Evolutionary conservation across 2,888 invertebrate species (phyloP).

Genomic region (Biston stratarius): DNA sequence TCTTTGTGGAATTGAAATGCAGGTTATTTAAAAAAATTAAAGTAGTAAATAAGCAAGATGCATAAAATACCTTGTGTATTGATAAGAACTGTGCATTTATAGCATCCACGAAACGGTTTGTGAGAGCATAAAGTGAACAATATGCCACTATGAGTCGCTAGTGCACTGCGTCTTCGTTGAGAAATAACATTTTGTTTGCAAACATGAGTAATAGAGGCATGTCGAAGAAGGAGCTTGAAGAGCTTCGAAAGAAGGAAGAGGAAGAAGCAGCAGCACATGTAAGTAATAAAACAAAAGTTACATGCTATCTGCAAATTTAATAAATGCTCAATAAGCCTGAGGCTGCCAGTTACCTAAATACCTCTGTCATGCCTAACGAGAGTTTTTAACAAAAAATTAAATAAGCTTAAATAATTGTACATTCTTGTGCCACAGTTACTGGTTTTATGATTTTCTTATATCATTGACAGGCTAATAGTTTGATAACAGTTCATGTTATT

Average conservation of each 20-base stretch:
- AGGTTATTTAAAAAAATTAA: too few species aligned
- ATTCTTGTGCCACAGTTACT: too few species aligned
- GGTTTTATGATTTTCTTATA: too few species aligned
- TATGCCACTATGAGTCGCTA: background rate
- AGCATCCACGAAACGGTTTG: background rate
- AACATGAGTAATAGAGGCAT: slow-evolving; percentile 88
- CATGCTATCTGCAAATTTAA: background rate
- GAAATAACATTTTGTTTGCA: background rate
- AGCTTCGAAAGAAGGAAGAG: slow-evolving; percentile 94
- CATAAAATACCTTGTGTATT: background rate
- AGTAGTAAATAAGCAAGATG: too few species aligned
- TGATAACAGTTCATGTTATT: too few species aligned
- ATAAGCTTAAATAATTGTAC: too few species aligned
- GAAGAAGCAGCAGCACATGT: slow-evolving; percentile 97
- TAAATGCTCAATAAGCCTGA: too few species aligned
- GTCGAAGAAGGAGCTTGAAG: slow-evolving; percentile 94
- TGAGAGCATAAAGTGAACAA: background rate
- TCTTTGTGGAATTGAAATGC: too few species aligned
- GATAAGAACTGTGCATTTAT: background rate
- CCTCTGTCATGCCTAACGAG: too few species aligned
- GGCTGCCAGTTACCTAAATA: too few species aligned
- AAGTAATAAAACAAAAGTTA: slow-evolving; percentile 55
- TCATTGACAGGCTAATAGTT: too few species aligned
- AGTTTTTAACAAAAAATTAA: too few species aligned
- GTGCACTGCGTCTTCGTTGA: background rate